Evolutionary conservation across 1,140 invertebrate species (phyloP).

Genomic region (Elysia chlorotica): DNA sequence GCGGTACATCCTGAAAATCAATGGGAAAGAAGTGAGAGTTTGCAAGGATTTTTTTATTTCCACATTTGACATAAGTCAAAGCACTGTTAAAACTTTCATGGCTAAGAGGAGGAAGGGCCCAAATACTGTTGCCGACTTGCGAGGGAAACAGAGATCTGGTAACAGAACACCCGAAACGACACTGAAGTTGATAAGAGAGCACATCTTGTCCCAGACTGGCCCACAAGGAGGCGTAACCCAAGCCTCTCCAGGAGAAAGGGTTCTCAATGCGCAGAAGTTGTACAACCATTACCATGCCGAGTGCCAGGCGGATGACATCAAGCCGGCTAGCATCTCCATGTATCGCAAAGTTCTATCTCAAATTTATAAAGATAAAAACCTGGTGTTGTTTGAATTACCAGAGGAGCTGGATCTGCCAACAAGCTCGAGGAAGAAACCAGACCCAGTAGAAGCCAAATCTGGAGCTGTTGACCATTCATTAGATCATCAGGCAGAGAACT

Average conservation of each 20-base stretch:
- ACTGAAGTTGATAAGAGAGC: constrained; percentile 5
- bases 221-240: not conserved
- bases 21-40: constrained; percentile 5
- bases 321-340: constrained; percentile 19
- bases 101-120: constrained; percentile 9
- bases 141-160: constrained; percentile 11
- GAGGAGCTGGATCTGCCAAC: too few relatives aligned
- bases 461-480: too few relatives aligned
- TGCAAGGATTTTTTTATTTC: constrained; percentile 18
- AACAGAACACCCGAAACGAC: constrained; percentile 10
- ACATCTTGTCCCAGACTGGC: constrained; percentile 14
- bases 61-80: constrained; percentile 18
- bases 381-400: too few relatives aligned
- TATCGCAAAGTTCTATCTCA: constrained; percentile 13
- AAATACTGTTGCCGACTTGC: not conserved
- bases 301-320: not conserved
- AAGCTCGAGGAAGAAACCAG: too few relatives aligned
- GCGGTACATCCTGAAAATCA: constrained; percentile 9
- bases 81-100: constrained; percentile 19
- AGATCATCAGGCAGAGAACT: too few relatives aligned
- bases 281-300: constrained; percentile 10
- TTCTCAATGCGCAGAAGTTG: constrained; percentile 9
- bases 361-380: constrained; percentile 16
- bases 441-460: too few relatives aligned
- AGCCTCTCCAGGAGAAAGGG: not conserved